Conservation (phyloP, 2,797 vertebrate species). For the Coregonus sp. region DNA sequence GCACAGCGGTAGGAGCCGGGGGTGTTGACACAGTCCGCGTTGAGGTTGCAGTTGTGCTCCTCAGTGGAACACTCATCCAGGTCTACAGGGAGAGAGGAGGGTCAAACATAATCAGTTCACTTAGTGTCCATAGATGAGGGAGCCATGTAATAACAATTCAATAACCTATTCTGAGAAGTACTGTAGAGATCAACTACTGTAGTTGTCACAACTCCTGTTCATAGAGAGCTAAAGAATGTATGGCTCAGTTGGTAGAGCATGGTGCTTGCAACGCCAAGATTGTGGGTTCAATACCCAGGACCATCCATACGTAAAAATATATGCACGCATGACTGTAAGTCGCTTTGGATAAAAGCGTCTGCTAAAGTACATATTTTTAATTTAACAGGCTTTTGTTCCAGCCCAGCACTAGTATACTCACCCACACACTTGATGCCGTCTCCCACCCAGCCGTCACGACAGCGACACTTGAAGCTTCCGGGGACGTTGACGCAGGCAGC, state of each 20-base stretch:
- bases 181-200: neutral
- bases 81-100: conserved; percentile 71
- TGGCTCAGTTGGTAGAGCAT: too few species aligned
- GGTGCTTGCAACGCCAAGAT: too few species aligned
- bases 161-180: neutral
- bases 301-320: too few species aligned
- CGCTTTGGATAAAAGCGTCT: too few species aligned
- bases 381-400: too few species aligned
- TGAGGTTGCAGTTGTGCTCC: conserved; percentile 86
- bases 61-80: conserved; percentile 86
- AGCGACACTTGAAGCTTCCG: conserved; percentile 93
- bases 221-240: too few species aligned
- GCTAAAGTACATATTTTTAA: too few species aligned
- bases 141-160: neutral
- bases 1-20: conserved; percentile 89
- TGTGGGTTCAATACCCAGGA: too few species aligned
- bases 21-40: conserved; percentile 87
- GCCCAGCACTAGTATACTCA: conserved; percentile 66
- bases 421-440: conserved; percentile 89
- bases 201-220: neutral
- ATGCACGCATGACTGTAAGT: too few species aligned
- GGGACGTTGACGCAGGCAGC: conserved; percentile 90
- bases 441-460: conserved; percentile 87
- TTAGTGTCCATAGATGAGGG: neutral
- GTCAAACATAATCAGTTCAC: neutral